Conservation (phyloP, 2,113 vertebrate genomes). For the Hippoglossus stenolepis region DNA sequence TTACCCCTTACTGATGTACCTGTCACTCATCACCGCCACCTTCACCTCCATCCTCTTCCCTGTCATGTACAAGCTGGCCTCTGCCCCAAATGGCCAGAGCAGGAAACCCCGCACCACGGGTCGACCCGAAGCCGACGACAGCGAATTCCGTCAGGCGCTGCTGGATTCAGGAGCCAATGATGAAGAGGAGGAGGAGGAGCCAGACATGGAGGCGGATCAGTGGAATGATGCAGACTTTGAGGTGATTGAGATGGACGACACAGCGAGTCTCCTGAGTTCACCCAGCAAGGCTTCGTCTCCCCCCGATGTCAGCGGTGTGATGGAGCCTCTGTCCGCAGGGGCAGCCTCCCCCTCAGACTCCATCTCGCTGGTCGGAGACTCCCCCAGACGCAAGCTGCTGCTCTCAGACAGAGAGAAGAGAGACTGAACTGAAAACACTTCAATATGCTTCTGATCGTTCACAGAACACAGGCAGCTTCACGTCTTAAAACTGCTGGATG, state of each 20-base stretch:
- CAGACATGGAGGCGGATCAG: conserved; percentile 76
- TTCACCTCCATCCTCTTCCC: conserved; percentile 90
- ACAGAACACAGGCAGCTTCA: conserved; percentile 3
- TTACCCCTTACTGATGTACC: conserved; percentile 87
- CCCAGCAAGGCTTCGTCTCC: conserved; percentile 35
- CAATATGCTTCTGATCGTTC: not conserved
- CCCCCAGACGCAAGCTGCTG: conserved; percentile 67
- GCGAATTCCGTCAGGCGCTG: conserved; percentile 85
- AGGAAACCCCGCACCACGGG: conserved; percentile 33
- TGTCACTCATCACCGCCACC: conserved; percentile 77
- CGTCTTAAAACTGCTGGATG: not conserved
- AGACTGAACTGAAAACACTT: conserved; percentile 65
- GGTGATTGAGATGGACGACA: conserved; percentile 89
- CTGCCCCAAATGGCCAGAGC: conserved; percentile 36
- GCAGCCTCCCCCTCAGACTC: not conserved
- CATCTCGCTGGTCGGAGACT: conserved; percentile 43
- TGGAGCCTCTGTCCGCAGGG: not conserved
- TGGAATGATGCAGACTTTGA: conserved; percentile 92
- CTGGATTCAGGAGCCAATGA: conserved; percentile 76
- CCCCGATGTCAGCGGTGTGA: not conserved
- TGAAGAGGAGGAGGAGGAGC: conserved; percentile 77
- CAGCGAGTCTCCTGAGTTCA: conserved; percentile 71
- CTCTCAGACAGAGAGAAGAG: conserved; percentile 81
- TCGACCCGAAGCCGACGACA: conserved; percentile 59
- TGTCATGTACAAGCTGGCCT: conserved; percentile 89